A percentile compares a stretch with the other conserved stretches of the same genome.
Evolutionary conservation across 2,888 invertebrate genomes (phyloP).

Genomic region (Linnaemya vulpina): DNA sequence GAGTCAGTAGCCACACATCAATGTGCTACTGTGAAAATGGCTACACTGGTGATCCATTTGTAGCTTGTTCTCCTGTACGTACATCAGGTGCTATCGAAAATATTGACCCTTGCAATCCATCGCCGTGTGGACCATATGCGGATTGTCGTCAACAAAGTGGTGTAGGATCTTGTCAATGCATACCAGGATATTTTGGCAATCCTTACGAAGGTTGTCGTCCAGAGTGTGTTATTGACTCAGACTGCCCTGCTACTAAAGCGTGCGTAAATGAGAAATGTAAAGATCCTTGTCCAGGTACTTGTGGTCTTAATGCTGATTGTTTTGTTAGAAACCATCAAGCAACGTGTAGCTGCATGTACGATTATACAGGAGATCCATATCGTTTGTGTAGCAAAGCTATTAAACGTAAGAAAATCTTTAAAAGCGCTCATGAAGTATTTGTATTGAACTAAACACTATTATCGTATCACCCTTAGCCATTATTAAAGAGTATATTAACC

Average conservation of each 20-base stretch:
- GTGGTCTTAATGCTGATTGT: conserved; percentile 89
- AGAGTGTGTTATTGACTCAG: conserved; percentile 88
- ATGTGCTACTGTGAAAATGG: conserved; percentile 88
- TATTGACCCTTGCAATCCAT: conserved; percentile 88
- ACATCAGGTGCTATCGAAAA: conserved; percentile 76
- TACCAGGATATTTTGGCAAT: conserved; percentile 89
- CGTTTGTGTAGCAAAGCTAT: conserved; percentile 84
- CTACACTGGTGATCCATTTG: conserved; percentile 81
- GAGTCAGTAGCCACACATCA: conserved; percentile 90
- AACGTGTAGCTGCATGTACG: conserved; percentile 87
- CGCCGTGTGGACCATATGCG: conserved; percentile 92
- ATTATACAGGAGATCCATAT: conserved; percentile 91
- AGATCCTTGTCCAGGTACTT: conserved; percentile 91
- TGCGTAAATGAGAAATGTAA: conserved; percentile 89
- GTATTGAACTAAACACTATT: background rate
- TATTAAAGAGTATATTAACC: conserved; percentile 78
- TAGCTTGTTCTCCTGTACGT: conserved; percentile 84
- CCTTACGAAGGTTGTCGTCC: conserved; percentile 90
- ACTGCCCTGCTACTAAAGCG: conserved; percentile 88
- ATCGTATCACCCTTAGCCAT: conserved; percentile 70
- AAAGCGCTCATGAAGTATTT: background rate
- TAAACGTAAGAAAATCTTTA: conserved; percentile 83
- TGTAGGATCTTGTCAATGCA: conserved; percentile 88
- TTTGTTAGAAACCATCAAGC: conserved; percentile 89
- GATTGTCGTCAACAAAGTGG: conserved; percentile 87